Evolutionary conservation across 2,888 invertebrate genomes (phyloP), one percentile per base, ranked within the genome.

Genomic region (Parnassius mnemosyne): DNA sequence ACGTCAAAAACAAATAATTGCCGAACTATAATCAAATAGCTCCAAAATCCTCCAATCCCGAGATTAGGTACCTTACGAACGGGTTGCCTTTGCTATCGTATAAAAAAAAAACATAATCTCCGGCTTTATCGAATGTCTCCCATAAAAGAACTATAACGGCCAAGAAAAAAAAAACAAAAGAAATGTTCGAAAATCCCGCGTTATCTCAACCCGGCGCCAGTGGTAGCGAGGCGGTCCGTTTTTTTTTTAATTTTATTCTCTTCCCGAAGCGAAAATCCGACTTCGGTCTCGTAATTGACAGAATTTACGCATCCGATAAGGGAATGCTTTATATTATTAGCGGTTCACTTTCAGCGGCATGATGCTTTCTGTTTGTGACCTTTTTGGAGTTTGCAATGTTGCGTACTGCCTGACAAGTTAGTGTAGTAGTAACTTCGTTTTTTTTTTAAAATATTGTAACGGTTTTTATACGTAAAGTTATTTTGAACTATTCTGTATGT

Each of bases 271-370:
- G 62, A 62, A 62, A 62, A 62, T 62, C 57, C 41, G 53, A 53
- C 41, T 53, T 16, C 53, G 57, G 54, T 16, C 53, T 75, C 72
- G 83, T 84, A 84, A 84, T 85, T 83, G 84, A 83, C 83, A 80
- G 81, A 85, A 85, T 84, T 85, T 85, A 85, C 84, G 84, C 79
- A 74, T 73, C 69, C 75, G 85, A 84, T 85, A 85, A 83, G 79
- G 69, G 69, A 70, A 70, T 73, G 72, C 72, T 75, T 76, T 74
- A 74, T 76, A 75, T 75, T 73, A 72, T 70, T 70, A 70, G 73
- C 70, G 69, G 71, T 70, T 70, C 64, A 65, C 67, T 66, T 70
- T 68, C 66, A 65, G 60, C 54, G 50, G 51, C 51, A 3, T 7
- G 47, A 13, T 11, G 20, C 58, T 16, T 34, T 25, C 57, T 13